These are phyloP conservation scores for Nothobranchius kuhntae DNA, from an alignment of 2,113 vertebrate species.

Conservation along the genomic window DNA sequence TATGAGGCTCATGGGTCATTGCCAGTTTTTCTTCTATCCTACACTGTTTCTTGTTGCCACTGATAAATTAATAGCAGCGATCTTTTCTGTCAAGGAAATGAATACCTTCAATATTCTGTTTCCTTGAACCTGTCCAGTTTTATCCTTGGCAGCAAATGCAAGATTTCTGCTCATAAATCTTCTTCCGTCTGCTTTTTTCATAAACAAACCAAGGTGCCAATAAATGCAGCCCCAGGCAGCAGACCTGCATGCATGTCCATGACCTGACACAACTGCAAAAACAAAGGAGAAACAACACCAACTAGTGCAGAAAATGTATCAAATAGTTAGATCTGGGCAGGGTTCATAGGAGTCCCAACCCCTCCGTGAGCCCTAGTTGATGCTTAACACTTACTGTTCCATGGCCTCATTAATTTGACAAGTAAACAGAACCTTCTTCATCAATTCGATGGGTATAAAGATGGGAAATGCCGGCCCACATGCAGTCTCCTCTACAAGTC, in stretches of 20 bases:
- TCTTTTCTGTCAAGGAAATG: background rate
- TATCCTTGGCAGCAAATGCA: background rate
- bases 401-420: slow-evolving; percentile 62
- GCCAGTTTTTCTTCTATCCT: background rate
- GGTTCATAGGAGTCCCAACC: slow-evolving; percentile 63
- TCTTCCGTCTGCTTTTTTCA: background rate
- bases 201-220: slow-evolving; percentile 16
- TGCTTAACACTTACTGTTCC: slow-evolving; percentile 37
- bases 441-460: slow-evolving; percentile 7
- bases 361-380: slow-evolving; percentile 26
- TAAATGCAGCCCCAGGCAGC: slow-evolving; percentile 23
- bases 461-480: background rate
- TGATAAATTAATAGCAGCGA: background rate
- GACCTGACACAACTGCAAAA: background rate
- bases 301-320: slow-evolving; percentile 32
- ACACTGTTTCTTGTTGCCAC: background rate
- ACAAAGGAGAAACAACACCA: slow-evolving; percentile 12
- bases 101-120: background rate
- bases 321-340: slow-evolving; percentile 45
- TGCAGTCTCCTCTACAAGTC: slow-evolving; percentile 10
- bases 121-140: slow-evolving; percentile 26
- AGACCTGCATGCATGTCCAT: slow-evolving; percentile 1
- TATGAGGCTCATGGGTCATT: background rate
- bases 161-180: slow-evolving; percentile 4
- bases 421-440: slow-evolving; percentile 43